phyloP scores from a whole-genome alignment of 2,797 vertebrate genomes.

The Crypturellus tataupa region DNA sequence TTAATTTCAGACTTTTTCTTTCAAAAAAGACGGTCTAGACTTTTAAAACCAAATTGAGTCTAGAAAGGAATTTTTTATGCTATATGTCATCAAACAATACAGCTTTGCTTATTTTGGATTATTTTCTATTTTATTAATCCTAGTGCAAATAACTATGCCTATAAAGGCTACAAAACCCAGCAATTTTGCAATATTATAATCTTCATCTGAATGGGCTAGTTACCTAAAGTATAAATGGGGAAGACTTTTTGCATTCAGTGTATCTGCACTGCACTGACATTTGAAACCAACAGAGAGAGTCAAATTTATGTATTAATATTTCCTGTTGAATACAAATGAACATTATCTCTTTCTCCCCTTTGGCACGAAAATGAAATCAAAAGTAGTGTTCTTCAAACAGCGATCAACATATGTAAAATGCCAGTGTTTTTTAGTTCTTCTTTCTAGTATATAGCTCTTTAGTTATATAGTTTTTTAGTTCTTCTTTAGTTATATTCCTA shows the following conservation, averaged over 20 bases:
- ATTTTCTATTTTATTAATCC: background rate
- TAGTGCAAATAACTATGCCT: background rate
- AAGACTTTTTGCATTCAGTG: background rate
- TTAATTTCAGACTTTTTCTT: background rate
- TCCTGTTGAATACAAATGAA: background rate
- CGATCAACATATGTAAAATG: background rate
- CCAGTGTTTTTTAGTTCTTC: background rate
- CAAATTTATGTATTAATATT: background rate
- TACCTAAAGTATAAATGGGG: background rate
- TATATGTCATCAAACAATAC: background rate
- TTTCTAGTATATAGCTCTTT: no score
- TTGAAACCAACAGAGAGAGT: background rate
- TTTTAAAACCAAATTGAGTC: background rate
- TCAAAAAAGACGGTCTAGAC: background rate
- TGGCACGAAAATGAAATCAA: background rate
- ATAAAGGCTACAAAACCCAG: background rate
- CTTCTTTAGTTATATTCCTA: background rate
- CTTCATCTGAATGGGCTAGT: background rate
- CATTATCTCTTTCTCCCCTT: background rate
- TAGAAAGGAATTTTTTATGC: background rate
- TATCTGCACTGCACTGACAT: background rate
- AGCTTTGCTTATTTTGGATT: background rate
- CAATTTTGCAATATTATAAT: background rate
- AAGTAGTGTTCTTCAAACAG: background rate
- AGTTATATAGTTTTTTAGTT: no score